Percentiles rank a stretch among this genome's conserved stretches.
These are phyloP conservation scores for Hydra vulgaris DNA, from an alignment of 30 jellyfish, hydroid and myxozoan species.

Conservation along the genomic window DNA sequence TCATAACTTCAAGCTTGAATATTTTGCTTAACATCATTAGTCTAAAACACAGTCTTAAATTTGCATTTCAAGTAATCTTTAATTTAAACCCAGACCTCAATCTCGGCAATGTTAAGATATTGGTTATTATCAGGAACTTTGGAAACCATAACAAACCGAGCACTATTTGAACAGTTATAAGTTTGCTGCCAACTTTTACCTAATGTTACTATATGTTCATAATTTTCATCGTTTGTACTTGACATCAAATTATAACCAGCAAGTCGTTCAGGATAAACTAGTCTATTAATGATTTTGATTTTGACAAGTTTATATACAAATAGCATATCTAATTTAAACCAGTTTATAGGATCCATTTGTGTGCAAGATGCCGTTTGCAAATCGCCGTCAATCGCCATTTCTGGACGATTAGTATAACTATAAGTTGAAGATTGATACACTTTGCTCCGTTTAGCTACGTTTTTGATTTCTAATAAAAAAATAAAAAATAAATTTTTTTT, in stretches of 20 bases:
- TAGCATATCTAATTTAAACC: background rate
- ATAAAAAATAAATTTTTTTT: too few relatives aligned
- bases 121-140: background rate
- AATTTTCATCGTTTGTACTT: background rate
- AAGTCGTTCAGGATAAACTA: background rate
- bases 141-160: background rate
- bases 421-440: background rate
- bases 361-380: background rate
- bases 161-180: background rate
- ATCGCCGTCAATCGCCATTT: background rate
- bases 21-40: too few relatives aligned
- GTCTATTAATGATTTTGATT: background rate
- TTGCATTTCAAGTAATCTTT: too few relatives aligned
- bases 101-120: background rate
- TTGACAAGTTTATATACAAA: too few relatives aligned
- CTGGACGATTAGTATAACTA: background rate
- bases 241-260: background rate
- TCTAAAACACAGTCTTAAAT: too few relatives aligned
- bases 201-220: background rate
- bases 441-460: background rate
- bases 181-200: background rate
- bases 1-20: too few relatives aligned
- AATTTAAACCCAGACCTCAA: background rate
- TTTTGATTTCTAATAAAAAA: background rate
- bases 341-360: background rate